These are phyloP conservation scores for Rhinolophus sinicus DNA, from an alignment of 2,113 vertebrate species.

Conservation along the genomic window DNA sequence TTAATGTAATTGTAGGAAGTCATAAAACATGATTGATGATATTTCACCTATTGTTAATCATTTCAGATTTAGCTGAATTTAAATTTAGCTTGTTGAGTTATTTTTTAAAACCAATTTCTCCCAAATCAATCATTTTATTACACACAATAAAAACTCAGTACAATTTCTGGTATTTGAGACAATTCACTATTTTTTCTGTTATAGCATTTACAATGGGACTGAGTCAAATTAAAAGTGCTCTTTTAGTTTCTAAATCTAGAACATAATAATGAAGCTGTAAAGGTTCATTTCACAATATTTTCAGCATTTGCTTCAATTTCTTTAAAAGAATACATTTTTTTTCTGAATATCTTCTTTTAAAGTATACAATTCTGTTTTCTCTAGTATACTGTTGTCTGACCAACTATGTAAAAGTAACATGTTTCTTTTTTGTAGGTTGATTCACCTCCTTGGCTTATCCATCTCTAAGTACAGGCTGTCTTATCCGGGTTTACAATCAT, in stretches of 20 bases:
- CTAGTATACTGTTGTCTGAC: not conserved
- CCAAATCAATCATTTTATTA: not conserved
- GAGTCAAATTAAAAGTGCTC: not conserved
- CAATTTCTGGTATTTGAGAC: not conserved
- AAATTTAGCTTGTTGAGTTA: not conserved
- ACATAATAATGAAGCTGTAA: not conserved
- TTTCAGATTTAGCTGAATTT: not conserved
- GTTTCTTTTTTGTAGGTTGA: not conserved
- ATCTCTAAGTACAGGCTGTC: not conserved
- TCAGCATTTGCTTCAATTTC: not conserved
- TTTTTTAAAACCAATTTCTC: not conserved
- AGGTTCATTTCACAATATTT: not conserved
- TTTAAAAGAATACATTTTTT: not conserved
- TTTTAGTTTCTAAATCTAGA: not conserved
- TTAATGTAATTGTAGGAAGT: not conserved
- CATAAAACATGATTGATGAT: not conserved
- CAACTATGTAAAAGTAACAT: not conserved
- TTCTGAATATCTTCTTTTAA: not conserved
- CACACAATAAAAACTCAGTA: not conserved
- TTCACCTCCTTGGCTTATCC: not conserved
- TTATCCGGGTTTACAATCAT: not conserved
- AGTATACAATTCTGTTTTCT: not conserved
- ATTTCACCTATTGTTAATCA: not conserved
- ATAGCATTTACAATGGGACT: not conserved
- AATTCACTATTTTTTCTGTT: not conserved